These are phyloP conservation scores for Dichetophora obliterata DNA, from an alignment of 2,888 invertebrate genomes.

Conservation along the genomic window DNA sequence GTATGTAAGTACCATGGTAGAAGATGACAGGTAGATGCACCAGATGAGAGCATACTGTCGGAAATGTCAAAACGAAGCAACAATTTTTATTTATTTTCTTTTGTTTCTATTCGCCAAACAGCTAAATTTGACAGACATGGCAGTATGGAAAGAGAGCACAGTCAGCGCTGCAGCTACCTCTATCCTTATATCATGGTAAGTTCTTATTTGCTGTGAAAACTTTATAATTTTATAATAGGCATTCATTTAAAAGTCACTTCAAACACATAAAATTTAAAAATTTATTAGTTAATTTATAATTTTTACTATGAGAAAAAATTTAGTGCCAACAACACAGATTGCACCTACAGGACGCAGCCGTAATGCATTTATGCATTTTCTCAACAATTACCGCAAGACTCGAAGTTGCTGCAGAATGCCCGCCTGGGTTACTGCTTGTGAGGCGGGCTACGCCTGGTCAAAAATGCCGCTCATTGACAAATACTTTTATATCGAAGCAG, in stretches of 20 bases:
- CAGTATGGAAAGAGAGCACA: too few relatives aligned
- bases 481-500: conserved; percentile 40
- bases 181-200: too few relatives aligned
- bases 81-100: too few relatives aligned
- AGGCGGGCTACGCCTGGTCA: conserved; percentile 40
- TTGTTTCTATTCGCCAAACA: too few relatives aligned
- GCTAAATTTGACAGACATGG: too few relatives aligned
- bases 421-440: conserved; percentile 30
- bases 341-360: conserved; percentile 34
- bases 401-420: conserved; percentile 14
- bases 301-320: conserved; percentile 17
- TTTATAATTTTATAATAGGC: neutral
- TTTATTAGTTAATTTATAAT: conserved; percentile 27
- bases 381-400: conserved; percentile 38
- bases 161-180: too few relatives aligned
- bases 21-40: too few relatives aligned
- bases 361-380: conserved; percentile 46
- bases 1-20: too few relatives aligned
- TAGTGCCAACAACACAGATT: conserved; percentile 6
- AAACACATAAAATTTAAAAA: neutral
- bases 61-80: too few relatives aligned
- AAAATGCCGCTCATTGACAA: conserved; percentile 42
- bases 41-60: too few relatives aligned
- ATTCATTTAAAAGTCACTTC: conserved; percentile 24
- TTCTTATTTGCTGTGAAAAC: too few relatives aligned